Evolutionary conservation across 2,888 invertebrate genomes (phyloP).

Genomic region (Pachymerium ferrugineum): DNA sequence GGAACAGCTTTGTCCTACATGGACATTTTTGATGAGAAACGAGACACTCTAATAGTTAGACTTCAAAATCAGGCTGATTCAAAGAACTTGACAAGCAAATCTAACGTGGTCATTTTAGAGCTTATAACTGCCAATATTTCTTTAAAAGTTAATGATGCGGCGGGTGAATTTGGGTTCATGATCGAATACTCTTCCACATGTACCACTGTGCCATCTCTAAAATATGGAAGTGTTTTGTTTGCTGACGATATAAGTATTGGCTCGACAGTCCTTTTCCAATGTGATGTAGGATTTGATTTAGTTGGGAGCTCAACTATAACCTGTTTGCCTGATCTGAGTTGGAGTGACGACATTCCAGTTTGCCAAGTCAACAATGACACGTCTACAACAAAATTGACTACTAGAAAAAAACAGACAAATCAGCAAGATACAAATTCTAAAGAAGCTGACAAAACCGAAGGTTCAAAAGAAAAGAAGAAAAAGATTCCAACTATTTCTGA

Average conservation of each 20-base stretch:
- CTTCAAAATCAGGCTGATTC: background rate
- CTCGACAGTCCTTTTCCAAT: background rate
- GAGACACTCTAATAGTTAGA: background rate
- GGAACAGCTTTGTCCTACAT: background rate
- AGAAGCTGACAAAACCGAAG: background rate
- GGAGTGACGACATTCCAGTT: background rate
- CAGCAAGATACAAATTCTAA: background rate
- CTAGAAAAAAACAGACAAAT: background rate
- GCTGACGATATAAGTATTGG: background rate
- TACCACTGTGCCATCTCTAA: background rate
- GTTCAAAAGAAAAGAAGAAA: background rate
- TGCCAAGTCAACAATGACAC: background rate
- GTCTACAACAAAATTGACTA: background rate
- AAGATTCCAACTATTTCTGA: background rate
- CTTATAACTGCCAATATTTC: background rate
- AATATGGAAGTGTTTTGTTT: background rate
- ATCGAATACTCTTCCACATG: slow-evolving; percentile 23
- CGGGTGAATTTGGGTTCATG: background rate
- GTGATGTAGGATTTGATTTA: background rate
- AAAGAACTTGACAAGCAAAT: background rate
- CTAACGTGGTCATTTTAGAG: background rate
- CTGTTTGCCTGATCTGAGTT: slow-evolving; percentile 6
- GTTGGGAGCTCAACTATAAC: background rate
- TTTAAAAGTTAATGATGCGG: slow-evolving; percentile 22
- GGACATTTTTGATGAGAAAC: background rate